Base-by-base conservation (phyloP, 2,888 invertebrate species). In the Tenthredo livida region DNA sequence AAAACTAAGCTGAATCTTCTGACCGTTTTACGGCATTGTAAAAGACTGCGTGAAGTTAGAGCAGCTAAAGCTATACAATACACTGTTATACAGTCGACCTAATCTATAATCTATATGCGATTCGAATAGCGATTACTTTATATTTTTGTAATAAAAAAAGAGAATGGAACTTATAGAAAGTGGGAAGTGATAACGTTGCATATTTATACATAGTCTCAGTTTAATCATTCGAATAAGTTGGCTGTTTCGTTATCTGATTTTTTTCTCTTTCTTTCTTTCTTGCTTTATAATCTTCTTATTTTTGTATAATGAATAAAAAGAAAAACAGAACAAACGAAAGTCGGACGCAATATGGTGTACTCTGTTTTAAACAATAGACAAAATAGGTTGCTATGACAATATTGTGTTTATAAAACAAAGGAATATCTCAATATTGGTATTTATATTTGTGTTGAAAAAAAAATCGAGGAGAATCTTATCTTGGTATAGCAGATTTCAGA, bases 1-100 rank as follows among this genome's bases (percentile, higher is more conserved):
- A 93, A 91, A 86, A 89, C 88, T 0, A 92, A 91, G 86, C 87
- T 93, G 29, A 93, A 91, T 87, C 87, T 92, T 15, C n/a, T 93
- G 43, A 90, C 90, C 4, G 91, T 90, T 61, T 86, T 93, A 33
- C 89, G 92, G 0, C 92, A 92, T 84, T 92, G 91, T 54, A 92
- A 91, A 86, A 88, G 91, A 78, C 85, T 93, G 58, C 87, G 90
- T 47, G 92, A 92, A 87, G 86, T 90, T 7, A 89, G 92, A 84
- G 86, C 87, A 15, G 90, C 89, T 37, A 91, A 90, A 84, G 88
- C 85, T 75, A 72, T 89, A 25, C 87, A 88, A 85, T 91, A 91
- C 86, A 87, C 88, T 9, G 83, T 90, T 7, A 78, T 88, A 21
- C 9, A 10, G 21, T 77, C 77, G 2, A 4, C n/a, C 29, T 50